phyloP scores from a whole-genome alignment of 2,797 vertebrate species.

The Sciurus carolinensis region DNA sequence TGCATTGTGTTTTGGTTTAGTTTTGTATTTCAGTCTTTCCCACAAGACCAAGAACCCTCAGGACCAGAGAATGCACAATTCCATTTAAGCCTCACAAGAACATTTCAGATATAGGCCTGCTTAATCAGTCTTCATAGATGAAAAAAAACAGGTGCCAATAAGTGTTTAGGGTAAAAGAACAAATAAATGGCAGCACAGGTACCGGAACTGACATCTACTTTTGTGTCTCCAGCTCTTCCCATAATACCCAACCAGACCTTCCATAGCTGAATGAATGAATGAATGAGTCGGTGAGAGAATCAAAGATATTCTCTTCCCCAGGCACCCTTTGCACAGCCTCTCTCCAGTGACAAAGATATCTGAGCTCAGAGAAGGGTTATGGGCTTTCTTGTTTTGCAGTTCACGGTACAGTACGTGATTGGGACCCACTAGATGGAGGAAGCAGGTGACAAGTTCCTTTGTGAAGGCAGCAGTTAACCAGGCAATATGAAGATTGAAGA shows the following conservation, averaged over 20 bases:
- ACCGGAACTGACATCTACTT: background rate
- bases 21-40: background rate
- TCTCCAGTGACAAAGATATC: background rate
- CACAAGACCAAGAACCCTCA: background rate
- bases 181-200: background rate
- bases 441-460: background rate
- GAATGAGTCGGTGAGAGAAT: background rate
- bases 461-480: background rate
- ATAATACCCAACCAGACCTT: background rate
- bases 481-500: background rate
- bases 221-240: background rate
- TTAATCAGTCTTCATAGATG: background rate
- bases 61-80: background rate
- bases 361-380: background rate
- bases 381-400: background rate
- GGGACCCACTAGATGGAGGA: background rate
- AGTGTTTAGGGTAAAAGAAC: background rate
- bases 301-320: background rate
- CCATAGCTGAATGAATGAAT: background rate
- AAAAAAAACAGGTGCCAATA: background rate
- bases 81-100: constrained; percentile 8
- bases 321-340: background rate
- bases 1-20: background rate
- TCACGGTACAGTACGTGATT: background rate
- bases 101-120: background rate